phyloP scores from a whole-genome alignment of 1,140 invertebrate genomes.

The Oscheius sp. region DNA sequence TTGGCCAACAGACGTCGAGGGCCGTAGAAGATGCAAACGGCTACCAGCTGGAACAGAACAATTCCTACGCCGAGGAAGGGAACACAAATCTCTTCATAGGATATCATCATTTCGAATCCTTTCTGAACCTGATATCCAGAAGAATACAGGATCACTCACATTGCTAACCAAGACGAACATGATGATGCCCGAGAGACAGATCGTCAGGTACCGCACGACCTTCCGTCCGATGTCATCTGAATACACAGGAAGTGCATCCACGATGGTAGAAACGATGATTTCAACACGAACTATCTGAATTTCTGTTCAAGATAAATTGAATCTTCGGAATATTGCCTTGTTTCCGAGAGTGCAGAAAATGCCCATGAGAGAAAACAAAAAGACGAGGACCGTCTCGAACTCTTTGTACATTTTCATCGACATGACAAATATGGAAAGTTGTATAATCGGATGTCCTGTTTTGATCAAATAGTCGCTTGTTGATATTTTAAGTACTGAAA shows the following conservation, averaged over 20 bases:
- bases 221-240: background rate
- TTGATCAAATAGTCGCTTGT: background rate
- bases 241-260: background rate
- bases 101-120: background rate
- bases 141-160: too few relatives aligned
- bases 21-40: background rate
- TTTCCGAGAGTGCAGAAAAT: background rate
- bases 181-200: background rate
- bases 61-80: background rate
- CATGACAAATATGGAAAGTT: background rate
- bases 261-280: background rate
- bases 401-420: background rate
- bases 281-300: background rate
- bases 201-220: background rate
- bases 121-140: too few relatives aligned
- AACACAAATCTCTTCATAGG: background rate
- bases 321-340: too few relatives aligned
- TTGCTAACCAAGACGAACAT: background rate
- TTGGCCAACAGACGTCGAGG: background rate
- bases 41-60: background rate
- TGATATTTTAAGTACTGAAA: too few relatives aligned
- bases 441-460: background rate
- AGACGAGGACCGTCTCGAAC: background rate
- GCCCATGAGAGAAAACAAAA: background rate
- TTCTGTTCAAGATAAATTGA: too few relatives aligned